phyloP scores from a whole-genome alignment of 2,113 vertebrate species.

The Ochotona curzoniae region DNA sequence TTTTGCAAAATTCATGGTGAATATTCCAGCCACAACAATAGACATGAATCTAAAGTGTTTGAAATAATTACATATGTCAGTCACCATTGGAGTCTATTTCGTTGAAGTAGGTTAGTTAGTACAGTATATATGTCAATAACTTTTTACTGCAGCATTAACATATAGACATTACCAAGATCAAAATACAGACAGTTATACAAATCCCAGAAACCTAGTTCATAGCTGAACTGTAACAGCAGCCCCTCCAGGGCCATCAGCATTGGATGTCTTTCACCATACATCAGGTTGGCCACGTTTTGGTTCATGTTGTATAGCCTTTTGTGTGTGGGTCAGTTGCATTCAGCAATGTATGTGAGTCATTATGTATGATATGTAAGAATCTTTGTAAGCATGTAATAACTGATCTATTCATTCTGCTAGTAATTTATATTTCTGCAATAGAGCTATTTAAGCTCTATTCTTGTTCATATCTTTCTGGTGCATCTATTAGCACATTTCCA shows the following conservation, averaged over 20 bases:
- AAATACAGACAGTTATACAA: background rate
- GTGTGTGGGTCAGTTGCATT: background rate
- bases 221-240: background rate
- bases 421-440: background rate
- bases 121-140: background rate
- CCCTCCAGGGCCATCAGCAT: background rate
- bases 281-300: background rate
- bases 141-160: background rate
- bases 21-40: background rate
- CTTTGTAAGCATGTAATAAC: background rate
- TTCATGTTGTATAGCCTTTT: background rate
- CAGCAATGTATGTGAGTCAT: background rate
- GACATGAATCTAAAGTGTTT: background rate
- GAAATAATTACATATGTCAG: background rate
- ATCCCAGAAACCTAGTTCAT: background rate
- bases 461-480: background rate
- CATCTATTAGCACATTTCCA: background rate
- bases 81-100: background rate
- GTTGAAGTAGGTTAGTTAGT: background rate
- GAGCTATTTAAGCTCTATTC: background rate
- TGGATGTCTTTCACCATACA: background rate
- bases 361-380: background rate
- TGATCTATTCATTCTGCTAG: background rate
- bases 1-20: constrained; percentile 23
- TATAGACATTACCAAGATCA: background rate